Percentiles rank a stretch among this genome's conserved stretches.
phyloP scores from a whole-genome alignment of 2,113 vertebrate species.

The Galbula dea region DNA sequence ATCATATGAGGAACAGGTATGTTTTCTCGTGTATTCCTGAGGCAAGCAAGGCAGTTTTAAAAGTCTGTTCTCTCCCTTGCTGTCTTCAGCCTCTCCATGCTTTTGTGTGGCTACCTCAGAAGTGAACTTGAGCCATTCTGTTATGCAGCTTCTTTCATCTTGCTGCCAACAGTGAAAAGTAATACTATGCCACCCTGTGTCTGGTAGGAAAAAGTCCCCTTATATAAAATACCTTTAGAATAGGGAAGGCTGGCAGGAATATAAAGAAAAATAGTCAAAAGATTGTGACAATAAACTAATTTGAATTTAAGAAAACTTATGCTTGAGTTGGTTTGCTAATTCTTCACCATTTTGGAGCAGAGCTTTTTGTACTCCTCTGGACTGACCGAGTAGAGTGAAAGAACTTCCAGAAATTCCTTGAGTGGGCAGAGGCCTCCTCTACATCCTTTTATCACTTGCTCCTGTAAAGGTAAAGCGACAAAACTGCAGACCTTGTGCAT shows the following conservation, averaged over 20 bases:
- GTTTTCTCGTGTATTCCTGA: background rate
- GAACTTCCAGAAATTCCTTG: slow-evolving; percentile 78
- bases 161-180: background rate
- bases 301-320: slow-evolving; percentile 53
- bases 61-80: background rate
- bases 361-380: slow-evolving; percentile 75
- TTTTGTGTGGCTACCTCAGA: background rate
- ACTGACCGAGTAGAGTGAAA: slow-evolving; percentile 74
- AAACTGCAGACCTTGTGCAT: background rate
- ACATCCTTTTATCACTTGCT: slow-evolving; percentile 84
- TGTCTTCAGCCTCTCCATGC: background rate
- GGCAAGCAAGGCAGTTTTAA: background rate
- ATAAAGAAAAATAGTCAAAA: background rate
- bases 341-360: slow-evolving; percentile 66
- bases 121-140: background rate
- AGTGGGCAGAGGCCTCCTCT: slow-evolving; percentile 85
- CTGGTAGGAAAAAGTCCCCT: background rate
- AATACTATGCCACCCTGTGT: slow-evolving; percentile 28
- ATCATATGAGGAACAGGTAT: background rate
- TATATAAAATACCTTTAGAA: background rate
- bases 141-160: background rate
- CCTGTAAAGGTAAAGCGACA: slow-evolving; percentile 71
- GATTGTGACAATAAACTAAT: background rate
- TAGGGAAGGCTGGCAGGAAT: background rate
- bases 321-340: background rate